These are phyloP conservation scores for Damaliscus lunatus DNA, from an alignment of 2,113 vertebrate species.

Conservation along the genomic window DNA sequence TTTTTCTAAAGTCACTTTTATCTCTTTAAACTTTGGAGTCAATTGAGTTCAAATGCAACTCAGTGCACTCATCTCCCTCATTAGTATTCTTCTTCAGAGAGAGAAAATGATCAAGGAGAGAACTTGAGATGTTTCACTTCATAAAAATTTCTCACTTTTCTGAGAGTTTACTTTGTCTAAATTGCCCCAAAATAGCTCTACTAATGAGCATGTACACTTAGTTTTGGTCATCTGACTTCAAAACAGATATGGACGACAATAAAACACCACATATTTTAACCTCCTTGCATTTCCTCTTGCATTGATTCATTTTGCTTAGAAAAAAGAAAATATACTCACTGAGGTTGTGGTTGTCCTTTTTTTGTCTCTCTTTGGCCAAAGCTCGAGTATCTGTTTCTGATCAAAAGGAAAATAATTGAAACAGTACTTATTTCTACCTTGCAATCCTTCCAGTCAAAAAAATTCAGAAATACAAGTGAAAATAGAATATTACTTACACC, in stretches of 20 bases:
- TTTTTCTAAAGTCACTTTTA: conserved; percentile 5
- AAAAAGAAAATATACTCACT: conserved; percentile 85
- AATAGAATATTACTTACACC: background rate
- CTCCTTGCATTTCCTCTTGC: background rate
- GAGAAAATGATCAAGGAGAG: background rate
- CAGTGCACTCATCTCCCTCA: background rate
- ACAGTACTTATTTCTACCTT: conserved; percentile 30
- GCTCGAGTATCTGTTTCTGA: conserved; percentile 93
- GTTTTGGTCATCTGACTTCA: background rate
- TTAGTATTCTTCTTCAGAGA: background rate
- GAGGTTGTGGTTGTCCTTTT: conserved; percentile 98
- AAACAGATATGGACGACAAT: background rate
- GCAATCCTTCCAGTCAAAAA: background rate
- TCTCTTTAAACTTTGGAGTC: conserved; percentile 17
- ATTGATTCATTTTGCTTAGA: background rate
- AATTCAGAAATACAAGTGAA: background rate
- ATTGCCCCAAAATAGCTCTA: background rate
- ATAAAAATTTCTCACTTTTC: background rate
- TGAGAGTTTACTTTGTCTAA: background rate
- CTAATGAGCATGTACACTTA: background rate
- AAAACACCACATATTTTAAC: background rate
- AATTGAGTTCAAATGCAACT: background rate
- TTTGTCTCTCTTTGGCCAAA: conserved; percentile 96
- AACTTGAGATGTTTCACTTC: background rate
- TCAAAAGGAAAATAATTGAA: conserved; percentile 76